These are phyloP conservation scores for Chymomyza costata DNA, from an alignment of 1,140 invertebrate genomes.

Conservation along the genomic window DNA sequence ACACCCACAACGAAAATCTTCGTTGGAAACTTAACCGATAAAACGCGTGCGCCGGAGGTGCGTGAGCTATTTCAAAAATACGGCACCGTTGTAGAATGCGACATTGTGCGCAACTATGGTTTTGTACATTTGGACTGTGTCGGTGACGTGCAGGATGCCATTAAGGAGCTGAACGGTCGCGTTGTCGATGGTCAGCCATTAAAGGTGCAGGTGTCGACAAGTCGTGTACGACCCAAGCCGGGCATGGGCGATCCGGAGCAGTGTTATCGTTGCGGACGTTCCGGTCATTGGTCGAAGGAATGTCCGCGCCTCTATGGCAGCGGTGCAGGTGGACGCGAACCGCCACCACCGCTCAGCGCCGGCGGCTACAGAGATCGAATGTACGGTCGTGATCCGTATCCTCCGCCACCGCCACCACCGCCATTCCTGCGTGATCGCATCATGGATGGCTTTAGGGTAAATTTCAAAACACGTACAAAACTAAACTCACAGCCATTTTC, in stretches of 20 bases:
- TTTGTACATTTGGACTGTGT: constrained; percentile 91
- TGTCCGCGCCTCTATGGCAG: constrained; percentile 87
- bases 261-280: constrained; percentile 94
- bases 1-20: constrained; percentile 93
- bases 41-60: constrained; percentile 90
- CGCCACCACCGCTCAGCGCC: constrained; percentile 57
- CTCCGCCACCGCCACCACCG: constrained; percentile 88
- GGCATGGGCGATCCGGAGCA: constrained; percentile 96
- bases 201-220: constrained; percentile 93
- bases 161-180: constrained; percentile 90
- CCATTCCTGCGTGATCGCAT: constrained; percentile 90
- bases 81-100: constrained; percentile 92
- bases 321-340: constrained; percentile 77
- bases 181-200: constrained; percentile 90
- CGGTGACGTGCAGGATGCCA: constrained; percentile 88
- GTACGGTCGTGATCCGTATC: constrained; percentile 89
- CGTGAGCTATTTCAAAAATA: constrained; percentile 90
- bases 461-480: constrained; percentile 31
- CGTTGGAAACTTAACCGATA: constrained; percentile 92
- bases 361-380: constrained; percentile 84
- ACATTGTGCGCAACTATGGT: constrained; percentile 93
- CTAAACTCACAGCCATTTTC: background rate
- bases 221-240: constrained; percentile 91
- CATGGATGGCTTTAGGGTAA: constrained; percentile 90
- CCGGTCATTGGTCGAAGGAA: constrained; percentile 96